phyloP scores from a whole-genome alignment of 2,888 invertebrate genomes.

The Balanococcus diminutus region DNA sequence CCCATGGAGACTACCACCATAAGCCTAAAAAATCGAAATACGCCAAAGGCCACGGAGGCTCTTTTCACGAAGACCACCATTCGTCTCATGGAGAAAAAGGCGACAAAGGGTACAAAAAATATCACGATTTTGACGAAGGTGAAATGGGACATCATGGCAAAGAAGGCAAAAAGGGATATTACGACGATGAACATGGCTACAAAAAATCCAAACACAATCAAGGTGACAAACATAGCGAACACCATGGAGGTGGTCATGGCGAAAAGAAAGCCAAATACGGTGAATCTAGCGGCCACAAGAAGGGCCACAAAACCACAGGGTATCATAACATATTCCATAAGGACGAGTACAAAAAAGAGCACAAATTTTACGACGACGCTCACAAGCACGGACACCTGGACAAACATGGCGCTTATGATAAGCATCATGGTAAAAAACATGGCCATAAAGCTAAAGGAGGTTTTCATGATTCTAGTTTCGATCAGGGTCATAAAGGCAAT shows the following conservation, averaged over 20 bases:
- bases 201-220: conserved; percentile 70
- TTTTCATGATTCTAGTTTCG: conserved; percentile 76
- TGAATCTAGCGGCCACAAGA: conserved; percentile 76
- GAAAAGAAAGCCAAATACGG: conserved; percentile 71
- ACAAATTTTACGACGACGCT: conserved; percentile 83
- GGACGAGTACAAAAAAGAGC: conserved; percentile 78
- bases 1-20: conserved; percentile 60
- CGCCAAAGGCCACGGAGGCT: conserved; percentile 65
- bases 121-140: conserved; percentile 69
- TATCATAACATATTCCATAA: conserved; percentile 81
- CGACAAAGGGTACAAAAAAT: conserved; percentile 71
- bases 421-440: conserved; percentile 76
- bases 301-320: conserved; percentile 77
- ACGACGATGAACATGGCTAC: conserved; percentile 69
- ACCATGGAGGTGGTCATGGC: conserved; percentile 72
- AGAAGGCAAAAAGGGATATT: conserved; percentile 70
- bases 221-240: conserved; percentile 70
- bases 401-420: conserved; percentile 78
- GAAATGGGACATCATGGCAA: conserved; percentile 74
- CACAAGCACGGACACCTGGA: conserved; percentile 77
- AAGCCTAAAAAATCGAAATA: conserved; percentile 55
- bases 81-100: conserved; percentile 68
- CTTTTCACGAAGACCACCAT: conserved; percentile 67
- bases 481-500: conserved; percentile 79
- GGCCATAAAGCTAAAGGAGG: conserved; percentile 78